Conservation (phyloP, 2,888 invertebrate genomes). For the Scotopteryx bipunctaria region DNA sequence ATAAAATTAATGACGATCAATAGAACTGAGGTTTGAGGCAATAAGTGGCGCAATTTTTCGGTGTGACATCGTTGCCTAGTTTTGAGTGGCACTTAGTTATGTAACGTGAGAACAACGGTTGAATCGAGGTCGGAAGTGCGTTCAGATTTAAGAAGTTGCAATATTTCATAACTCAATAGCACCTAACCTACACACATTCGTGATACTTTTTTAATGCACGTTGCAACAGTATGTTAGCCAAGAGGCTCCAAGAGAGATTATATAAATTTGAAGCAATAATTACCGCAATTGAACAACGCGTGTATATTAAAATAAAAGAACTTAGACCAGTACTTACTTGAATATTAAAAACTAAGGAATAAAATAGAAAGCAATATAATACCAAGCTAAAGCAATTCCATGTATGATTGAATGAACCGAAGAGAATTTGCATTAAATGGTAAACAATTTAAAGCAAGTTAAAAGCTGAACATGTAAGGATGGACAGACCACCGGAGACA, state of each 20-base stretch:
- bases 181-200: constrained; percentile 15
- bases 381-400: too few species aligned
- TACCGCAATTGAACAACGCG: not conserved
- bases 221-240: constrained; percentile 5
- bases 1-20: constrained; percentile 31
- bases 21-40: constrained; percentile 35
- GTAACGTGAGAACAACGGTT: constrained; percentile 76
- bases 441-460: too few species aligned
- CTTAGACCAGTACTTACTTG: not conserved
- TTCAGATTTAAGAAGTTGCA: constrained; percentile 44
- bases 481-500: too few species aligned
- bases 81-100: constrained; percentile 76
- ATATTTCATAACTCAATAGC: constrained; percentile 30
- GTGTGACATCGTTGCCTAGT: constrained; percentile 82
- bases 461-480: too few species aligned
- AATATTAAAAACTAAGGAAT: not conserved
- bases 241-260: not conserved
- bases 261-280: not conserved
- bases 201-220: constrained; percentile 18
- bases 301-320: not conserved
- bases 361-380: too few species aligned
- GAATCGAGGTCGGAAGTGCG: constrained; percentile 76
- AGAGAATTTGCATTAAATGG: too few species aligned
- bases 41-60: constrained; percentile 80
- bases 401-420: too few species aligned